These are phyloP conservation scores for Brenthis daphne DNA, from an alignment of 2,888 invertebrate species.

Conservation along the genomic window DNA sequence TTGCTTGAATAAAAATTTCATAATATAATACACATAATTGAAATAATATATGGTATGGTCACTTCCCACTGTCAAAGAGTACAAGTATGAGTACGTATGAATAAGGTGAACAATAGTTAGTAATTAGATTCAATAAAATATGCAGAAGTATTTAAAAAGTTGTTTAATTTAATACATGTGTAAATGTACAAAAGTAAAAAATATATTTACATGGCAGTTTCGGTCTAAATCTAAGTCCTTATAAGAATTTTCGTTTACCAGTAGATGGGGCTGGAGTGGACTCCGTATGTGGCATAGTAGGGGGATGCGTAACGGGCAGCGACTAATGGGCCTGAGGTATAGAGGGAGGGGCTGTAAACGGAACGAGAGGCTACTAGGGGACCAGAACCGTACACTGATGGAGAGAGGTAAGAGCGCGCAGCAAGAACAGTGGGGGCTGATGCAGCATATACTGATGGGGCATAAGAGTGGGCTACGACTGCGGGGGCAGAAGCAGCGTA, in stretches of 20 bases:
- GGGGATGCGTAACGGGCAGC: slow-evolving; percentile 29
- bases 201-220: slow-evolving; percentile 38
- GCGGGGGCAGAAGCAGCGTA: slow-evolving; percentile 43
- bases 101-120: slow-evolving; percentile 27
- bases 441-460: slow-evolving; percentile 42
- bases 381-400: slow-evolving; percentile 32
- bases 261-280: slow-evolving; percentile 34
- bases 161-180: slow-evolving; percentile 37
- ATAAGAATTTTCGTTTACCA: slow-evolving; percentile 31
- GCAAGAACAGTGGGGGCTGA: slow-evolving; percentile 36
- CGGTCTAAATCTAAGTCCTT: slow-evolving; percentile 23
- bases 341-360: slow-evolving; percentile 36
- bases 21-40: background rate
- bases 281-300: slow-evolving; percentile 32
- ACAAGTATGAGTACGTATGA: background rate
- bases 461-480: slow-evolving; percentile 43
- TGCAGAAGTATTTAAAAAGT: slow-evolving; percentile 24
- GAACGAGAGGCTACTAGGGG: slow-evolving; percentile 32
- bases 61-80: background rate
- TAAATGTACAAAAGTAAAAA: slow-evolving; percentile 34
- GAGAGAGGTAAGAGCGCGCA: slow-evolving; percentile 45
- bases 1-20: background rate
- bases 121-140: slow-evolving; percentile 21
- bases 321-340: slow-evolving; percentile 39
- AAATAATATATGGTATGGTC: background rate